Evolutionary conservation across 2,113 vertebrate genomes (phyloP).

Genomic region (Fulmarus glacialis): DNA sequence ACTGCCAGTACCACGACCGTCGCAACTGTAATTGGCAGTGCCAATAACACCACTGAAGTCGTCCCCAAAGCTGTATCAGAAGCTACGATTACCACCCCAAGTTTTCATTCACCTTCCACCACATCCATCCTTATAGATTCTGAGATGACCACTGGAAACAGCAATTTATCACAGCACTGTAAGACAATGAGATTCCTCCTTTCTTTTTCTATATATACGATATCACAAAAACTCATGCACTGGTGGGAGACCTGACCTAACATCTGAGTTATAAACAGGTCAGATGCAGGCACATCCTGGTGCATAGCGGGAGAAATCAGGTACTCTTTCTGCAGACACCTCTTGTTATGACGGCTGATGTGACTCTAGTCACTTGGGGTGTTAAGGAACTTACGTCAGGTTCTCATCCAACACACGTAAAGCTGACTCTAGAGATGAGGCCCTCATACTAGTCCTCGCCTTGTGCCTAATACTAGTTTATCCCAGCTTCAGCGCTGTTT

Average conservation of each 20-base stretch:
- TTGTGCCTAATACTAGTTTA: background rate
- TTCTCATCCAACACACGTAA: background rate
- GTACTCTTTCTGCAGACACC: background rate
- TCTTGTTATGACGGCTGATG: background rate
- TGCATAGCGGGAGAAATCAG: background rate
- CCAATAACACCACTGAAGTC: constrained; percentile 2
- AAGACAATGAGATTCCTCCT: constrained; percentile 60
- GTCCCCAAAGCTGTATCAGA: background rate
- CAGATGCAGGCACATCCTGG: background rate
- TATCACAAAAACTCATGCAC: background rate
- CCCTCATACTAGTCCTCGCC: background rate
- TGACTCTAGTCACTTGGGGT: background rate
- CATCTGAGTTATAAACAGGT: background rate
- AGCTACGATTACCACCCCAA: constrained; percentile 1
- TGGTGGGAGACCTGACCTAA: background rate
- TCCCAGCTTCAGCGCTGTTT: background rate
- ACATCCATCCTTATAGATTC: constrained; percentile 53
- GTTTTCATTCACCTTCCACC: constrained; percentile 37
- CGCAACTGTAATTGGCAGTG: background rate
- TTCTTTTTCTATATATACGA: accelerated
- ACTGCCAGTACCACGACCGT: background rate
- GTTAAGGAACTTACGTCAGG: accelerated
- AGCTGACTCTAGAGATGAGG: background rate
- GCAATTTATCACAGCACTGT: constrained; percentile 92
- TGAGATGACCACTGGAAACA: constrained; percentile 83